Evolutionary conservation across 1,140 invertebrate genomes (phyloP).

Genomic region (Branchinecta lindahli): DNA sequence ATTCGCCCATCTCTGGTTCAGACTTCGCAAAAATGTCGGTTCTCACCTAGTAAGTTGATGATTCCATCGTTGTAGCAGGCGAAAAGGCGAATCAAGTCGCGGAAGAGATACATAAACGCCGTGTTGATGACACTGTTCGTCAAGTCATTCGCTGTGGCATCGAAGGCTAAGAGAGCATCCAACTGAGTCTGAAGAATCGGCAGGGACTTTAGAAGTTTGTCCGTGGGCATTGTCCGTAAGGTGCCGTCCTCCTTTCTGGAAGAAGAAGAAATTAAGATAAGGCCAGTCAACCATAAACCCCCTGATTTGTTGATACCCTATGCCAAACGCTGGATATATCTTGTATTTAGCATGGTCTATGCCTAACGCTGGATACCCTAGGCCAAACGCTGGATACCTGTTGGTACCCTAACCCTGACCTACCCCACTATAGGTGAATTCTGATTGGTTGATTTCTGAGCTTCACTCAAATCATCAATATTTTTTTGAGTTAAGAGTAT

Average conservation of each 20-base stretch:
- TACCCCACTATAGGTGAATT: too few species aligned
- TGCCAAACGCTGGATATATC: too few species aligned
- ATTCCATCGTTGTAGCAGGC: constrained; percentile 99
- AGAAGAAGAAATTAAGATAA: constrained; percentile 23
- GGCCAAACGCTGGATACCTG: too few species aligned
- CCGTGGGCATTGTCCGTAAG: constrained; percentile 88
- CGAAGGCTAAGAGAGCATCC: constrained; percentile 90
- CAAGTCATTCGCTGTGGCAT: constrained; percentile 89
- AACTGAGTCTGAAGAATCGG: constrained; percentile 89
- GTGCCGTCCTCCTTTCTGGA: constrained; percentile 88
- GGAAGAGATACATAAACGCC: constrained; percentile 94
- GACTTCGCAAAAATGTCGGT: too few species aligned
- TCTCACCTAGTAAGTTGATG: constrained; percentile 81
- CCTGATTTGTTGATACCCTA: neutral
- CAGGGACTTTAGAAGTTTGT: constrained; percentile 91
- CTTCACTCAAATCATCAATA: neutral
- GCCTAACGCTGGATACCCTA: too few species aligned
- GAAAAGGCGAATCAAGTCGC: constrained; percentile 96
- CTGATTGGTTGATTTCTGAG: too few species aligned
- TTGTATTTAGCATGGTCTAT: too few species aligned
- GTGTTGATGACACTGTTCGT: constrained; percentile 97
- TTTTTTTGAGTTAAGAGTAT: neutral
- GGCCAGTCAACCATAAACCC: constrained; percentile 10
- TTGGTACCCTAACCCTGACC: too few species aligned
- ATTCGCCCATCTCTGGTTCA: too few species aligned